These are phyloP conservation scores for Arrhopalites spinosus DNA, from an alignment of 2,888 invertebrate genomes.

Conservation along the genomic window DNA sequence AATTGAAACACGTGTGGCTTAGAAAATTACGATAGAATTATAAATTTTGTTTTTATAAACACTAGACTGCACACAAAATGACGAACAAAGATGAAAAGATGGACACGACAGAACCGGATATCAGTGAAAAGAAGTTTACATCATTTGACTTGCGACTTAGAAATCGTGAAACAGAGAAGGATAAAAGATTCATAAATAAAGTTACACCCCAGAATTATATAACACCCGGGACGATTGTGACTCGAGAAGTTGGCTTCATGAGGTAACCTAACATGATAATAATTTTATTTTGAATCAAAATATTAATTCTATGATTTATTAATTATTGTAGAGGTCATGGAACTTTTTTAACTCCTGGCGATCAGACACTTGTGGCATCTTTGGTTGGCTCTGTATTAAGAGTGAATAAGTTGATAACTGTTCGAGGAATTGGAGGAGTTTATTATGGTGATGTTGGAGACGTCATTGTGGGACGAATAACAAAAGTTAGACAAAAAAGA, in stretches of 20 bases:
- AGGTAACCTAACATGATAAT: conserved; percentile 65
- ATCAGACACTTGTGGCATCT: conserved; percentile 77
- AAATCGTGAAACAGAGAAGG: conserved; percentile 27
- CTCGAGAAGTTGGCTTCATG: conserved; percentile 80
- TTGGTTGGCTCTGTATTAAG: conserved; percentile 88
- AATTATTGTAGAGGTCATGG: conserved; percentile 83
- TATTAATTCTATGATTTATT: neutral
- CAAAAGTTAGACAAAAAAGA: conserved; percentile 86
- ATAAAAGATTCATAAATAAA: conserved; percentile 3
- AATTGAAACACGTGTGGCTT: too few relatives aligned
- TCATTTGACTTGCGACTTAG: conserved; percentile 43
- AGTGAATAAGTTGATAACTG: conserved; percentile 92
- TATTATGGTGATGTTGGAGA: conserved; percentile 95
- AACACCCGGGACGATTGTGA: conserved; percentile 87
- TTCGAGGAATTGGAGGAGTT: conserved; percentile 86
- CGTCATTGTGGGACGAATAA: conserved; percentile 91
- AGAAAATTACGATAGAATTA: too few relatives aligned
- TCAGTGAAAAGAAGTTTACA: conserved; percentile 10
- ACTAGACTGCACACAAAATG: neutral
- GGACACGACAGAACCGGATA: neutral
- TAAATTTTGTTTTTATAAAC: too few relatives aligned
- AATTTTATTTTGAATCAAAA: neutral
- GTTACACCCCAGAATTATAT: conserved; percentile 47
- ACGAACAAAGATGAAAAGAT: conserved; percentile 2
- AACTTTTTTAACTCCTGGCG: conserved; percentile 79